Evolutionary conservation across 2,797 vertebrate species (phyloP).

Genomic region (Rhinichthys osculus): DNA sequence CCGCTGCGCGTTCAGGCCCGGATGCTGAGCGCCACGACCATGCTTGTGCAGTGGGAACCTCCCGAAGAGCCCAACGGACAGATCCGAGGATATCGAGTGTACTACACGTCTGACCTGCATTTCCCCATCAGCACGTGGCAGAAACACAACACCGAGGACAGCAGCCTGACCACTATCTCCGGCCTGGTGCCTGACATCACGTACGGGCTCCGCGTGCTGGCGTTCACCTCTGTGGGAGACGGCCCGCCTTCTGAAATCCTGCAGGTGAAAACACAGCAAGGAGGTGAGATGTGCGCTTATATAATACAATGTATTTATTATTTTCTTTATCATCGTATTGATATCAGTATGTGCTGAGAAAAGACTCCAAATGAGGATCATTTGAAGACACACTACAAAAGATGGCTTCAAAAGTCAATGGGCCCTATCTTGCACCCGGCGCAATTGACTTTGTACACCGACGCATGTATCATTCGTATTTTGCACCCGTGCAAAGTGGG

Average conservation of each 20-base stretch:
- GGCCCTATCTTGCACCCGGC: too few species aligned
- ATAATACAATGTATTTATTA: not conserved
- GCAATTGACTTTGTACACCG: too few species aligned
- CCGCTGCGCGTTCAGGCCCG: constrained; percentile 90
- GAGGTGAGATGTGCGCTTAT: constrained; percentile 78
- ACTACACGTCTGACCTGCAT: constrained; percentile 83
- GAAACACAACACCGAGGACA: constrained; percentile 90
- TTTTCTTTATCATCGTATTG: not conserved
- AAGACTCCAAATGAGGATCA: not conserved
- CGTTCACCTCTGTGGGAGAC: constrained; percentile 92
- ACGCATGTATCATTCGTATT: too few species aligned
- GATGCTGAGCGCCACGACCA: constrained; percentile 92
- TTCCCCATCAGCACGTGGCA: constrained; percentile 88
- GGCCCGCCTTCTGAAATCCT: constrained; percentile 91
- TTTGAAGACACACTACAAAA: not conserved
- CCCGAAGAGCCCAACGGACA: constrained; percentile 95
- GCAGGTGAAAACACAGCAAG: constrained; percentile 94
- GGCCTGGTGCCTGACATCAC: constrained; percentile 88
- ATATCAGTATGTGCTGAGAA: not conserved
- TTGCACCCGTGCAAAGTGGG: too few species aligned
- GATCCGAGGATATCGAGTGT: constrained; percentile 91
- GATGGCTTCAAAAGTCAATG: not conserved
- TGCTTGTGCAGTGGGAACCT: constrained; percentile 95
- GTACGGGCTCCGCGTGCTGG: constrained; percentile 91
- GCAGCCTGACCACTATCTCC: constrained; percentile 89